Percentiles rank a stretch among this genome's conserved stretches.
phyloP scores from a whole-genome alignment of 1,140 invertebrate genomes.

The Gonatopus flavifemur region DNA sequence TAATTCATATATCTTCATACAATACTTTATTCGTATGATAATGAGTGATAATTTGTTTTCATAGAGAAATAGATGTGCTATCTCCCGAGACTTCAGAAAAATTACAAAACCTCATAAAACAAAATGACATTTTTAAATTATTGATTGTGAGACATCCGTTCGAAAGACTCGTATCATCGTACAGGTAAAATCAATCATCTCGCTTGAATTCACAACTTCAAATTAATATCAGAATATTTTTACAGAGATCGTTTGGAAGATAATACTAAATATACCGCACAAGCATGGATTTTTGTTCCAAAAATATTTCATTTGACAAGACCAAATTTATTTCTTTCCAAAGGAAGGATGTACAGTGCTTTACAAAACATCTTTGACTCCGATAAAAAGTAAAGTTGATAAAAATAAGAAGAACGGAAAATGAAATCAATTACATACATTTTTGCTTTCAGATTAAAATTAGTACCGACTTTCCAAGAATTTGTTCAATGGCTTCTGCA shows the following conservation, averaged over 20 bases:
- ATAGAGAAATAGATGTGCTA: constrained; percentile 43
- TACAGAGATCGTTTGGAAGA: constrained; percentile 57
- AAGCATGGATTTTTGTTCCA: constrained; percentile 50
- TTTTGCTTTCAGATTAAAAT: constrained; percentile 38
- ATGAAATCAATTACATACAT: not conserved
- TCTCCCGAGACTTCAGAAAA: constrained; percentile 30
- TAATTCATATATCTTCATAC: constrained; percentile 16
- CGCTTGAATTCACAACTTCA: not conserved
- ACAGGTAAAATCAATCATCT: constrained; percentile 37
- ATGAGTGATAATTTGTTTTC: constrained; percentile 17
- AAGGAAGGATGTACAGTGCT: constrained; percentile 26
- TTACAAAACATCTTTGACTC: constrained; percentile 43
- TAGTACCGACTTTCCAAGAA: constrained; percentile 53
- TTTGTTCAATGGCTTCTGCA: constrained; percentile 48
- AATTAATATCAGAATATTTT: constrained; percentile 9
- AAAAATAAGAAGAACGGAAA: not conserved
- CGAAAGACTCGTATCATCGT: constrained; percentile 58
- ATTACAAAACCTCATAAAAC: constrained; percentile 28
- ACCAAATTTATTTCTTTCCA: constrained; percentile 45
- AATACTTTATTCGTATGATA: not conserved
- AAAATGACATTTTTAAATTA: constrained; percentile 47
- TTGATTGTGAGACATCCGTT: constrained; percentile 60
- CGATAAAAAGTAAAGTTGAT: constrained; percentile 37
- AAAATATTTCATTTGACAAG: constrained; percentile 51
- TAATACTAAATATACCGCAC: constrained; percentile 47